Conservation (phyloP, 2,888 invertebrate genomes). For the Pocota personata region DNA sequence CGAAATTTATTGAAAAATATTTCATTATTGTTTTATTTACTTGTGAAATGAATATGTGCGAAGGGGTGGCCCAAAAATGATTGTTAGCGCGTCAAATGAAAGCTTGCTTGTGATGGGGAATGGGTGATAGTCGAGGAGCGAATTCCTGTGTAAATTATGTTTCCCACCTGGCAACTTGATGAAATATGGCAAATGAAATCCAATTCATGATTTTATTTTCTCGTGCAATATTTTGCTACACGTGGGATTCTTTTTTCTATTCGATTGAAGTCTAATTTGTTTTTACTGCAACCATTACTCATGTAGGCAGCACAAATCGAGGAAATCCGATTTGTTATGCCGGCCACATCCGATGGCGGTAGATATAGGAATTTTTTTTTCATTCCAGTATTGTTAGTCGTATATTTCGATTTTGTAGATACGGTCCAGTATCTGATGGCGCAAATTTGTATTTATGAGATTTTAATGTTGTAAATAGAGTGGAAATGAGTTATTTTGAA, state of each 20-base stretch:
- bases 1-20: conserved; percentile 72
- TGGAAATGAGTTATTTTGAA: conserved; percentile 27
- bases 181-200: conserved; percentile 51
- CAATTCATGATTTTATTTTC: conserved; percentile 29
- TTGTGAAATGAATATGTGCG: conserved; percentile 13
- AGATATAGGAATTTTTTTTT: not conserved
- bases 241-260: conserved; percentile 11
- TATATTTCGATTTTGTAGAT: conserved; percentile 29
- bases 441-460: conserved; percentile 27
- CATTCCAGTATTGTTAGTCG: conserved; percentile 1
- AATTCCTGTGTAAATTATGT: conserved; percentile 34
- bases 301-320: conserved; percentile 44
- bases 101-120: not conserved
- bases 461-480: conserved; percentile 30
- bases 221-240: conserved; percentile 20
- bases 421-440: conserved; percentile 5
- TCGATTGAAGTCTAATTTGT: conserved; percentile 32
- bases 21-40: conserved; percentile 66
- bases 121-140: not conserved
- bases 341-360: conserved; percentile 74
- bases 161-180: conserved; percentile 46
- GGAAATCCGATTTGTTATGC: conserved; percentile 72
- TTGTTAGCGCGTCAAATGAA: conserved; percentile 51
- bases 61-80: not conserved
- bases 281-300: conserved; percentile 53